phyloP scores from a whole-genome alignment of 2,113 vertebrate species.

The Callopanchax toddi region DNA sequence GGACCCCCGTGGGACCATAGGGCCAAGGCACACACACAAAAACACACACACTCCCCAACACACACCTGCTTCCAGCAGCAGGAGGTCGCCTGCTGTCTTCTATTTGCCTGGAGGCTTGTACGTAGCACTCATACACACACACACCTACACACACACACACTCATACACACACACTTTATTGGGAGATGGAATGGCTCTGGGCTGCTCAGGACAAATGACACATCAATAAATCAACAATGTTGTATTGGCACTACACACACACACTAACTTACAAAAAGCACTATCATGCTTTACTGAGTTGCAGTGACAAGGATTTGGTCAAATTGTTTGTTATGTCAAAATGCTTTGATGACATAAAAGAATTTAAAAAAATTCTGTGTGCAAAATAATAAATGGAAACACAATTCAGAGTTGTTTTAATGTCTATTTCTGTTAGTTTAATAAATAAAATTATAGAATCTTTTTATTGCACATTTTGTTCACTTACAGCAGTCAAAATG shows the following conservation, averaged over 20 bases:
- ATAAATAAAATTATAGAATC: too few relatives aligned
- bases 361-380: too few relatives aligned
- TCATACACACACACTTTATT: slow-evolving; percentile 19
- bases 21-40: slow-evolving; percentile 70
- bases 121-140: slow-evolving; percentile 22
- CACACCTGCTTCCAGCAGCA: slow-evolving; percentile 61
- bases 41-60: background rate
- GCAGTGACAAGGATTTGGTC: slow-evolving; percentile 5
- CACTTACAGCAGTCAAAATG: slow-evolving; percentile 19
- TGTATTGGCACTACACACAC: slow-evolving; percentile 51
- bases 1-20: slow-evolving; percentile 80
- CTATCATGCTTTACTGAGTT: slow-evolving; percentile 33
- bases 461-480: too few relatives aligned
- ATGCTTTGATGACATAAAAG: too few relatives aligned
- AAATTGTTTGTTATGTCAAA: too few relatives aligned
- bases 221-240: slow-evolving; percentile 71
- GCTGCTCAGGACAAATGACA: slow-evolving; percentile 71
- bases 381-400: too few relatives aligned
- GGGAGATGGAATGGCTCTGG: slow-evolving; percentile 55
- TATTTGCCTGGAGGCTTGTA: slow-evolving; percentile 60
- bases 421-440: too few relatives aligned
- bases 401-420: too few relatives aligned
- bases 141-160: too few relatives aligned
- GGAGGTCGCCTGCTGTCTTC: slow-evolving; percentile 64
- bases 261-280: slow-evolving; percentile 22